Evolutionary conservation across 2,113 vertebrate species (phyloP).

Genomic region (Gasterosteus aculeatus): DNA sequence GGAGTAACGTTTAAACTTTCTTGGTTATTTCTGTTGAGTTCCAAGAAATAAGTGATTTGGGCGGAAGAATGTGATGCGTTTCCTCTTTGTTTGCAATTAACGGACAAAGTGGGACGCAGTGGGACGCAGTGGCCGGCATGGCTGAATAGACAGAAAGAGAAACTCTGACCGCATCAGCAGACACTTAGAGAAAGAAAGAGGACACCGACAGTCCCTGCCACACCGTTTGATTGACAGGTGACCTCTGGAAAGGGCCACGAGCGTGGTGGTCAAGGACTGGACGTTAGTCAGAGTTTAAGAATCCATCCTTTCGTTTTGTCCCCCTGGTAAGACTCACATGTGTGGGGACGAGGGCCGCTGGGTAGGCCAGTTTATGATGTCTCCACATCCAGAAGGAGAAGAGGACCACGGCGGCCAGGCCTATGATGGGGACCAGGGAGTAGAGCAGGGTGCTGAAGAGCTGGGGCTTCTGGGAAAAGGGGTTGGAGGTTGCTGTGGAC

Average conservation of each 20-base stretch:
- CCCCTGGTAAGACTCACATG: slow-evolving; percentile 85
- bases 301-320: background rate
- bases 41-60: background rate
- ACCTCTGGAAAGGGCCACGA: slow-evolving; percentile 21
- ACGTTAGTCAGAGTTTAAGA: background rate
- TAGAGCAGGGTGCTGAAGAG: slow-evolving; percentile 96
- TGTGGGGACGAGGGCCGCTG: slow-evolving; percentile 95
- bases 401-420: slow-evolving; percentile 90
- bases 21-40: background rate
- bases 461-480: slow-evolving; percentile 89
- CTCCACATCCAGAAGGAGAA: slow-evolving; percentile 99
- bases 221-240: slow-evolving; percentile 30
- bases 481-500: slow-evolving; percentile 91
- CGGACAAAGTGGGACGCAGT: slow-evolving; percentile 15
- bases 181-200: slow-evolving; percentile 36
- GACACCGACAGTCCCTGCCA: slow-evolving; percentile 24
- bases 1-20: background rate
- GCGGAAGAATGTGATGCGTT: background rate
- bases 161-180: slow-evolving; percentile 47
- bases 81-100: slow-evolving; percentile 47
- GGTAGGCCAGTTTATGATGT: slow-evolving; percentile 98
- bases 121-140: background rate
- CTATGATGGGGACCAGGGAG: slow-evolving; percentile 94
- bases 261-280: background rate
- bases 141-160: slow-evolving; percentile 48